phyloP scores from a whole-genome alignment of 2,797 vertebrate species.

The Coluber constrictor region DNA sequence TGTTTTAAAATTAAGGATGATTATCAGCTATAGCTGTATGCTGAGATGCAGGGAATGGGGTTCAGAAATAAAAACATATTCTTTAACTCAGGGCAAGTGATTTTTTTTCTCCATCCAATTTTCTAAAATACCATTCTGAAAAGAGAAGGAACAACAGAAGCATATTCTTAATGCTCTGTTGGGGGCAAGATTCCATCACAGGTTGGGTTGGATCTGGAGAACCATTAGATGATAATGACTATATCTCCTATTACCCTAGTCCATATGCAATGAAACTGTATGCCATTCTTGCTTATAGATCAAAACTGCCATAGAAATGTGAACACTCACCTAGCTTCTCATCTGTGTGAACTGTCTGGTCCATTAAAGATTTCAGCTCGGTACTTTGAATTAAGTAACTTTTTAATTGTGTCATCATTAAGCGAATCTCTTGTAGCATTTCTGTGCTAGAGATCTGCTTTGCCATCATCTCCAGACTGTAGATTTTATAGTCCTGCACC shows the following conservation, averaged over 20 bases:
- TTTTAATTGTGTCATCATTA: constrained; percentile 98
- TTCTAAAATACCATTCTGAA: not conserved
- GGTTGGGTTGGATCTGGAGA: not conserved
- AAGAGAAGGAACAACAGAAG: not conserved
- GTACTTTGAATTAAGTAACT: constrained; percentile 94
- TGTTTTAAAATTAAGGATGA: not conserved
- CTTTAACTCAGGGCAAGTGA: not conserved
- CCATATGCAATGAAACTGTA: not conserved
- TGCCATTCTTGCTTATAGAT: not conserved
- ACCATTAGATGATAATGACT: not conserved
- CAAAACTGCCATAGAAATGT: constrained; percentile 20
- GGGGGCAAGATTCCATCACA: not conserved
- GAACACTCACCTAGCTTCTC: constrained; percentile 85
- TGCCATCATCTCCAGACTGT: constrained; percentile 90
- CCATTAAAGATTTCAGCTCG: constrained; percentile 84
- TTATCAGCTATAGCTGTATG: too few relatives aligned
- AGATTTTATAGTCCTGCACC: constrained; percentile 87
- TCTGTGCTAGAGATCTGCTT: constrained; percentile 89
- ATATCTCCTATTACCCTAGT: not conserved
- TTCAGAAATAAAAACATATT: not conserved
- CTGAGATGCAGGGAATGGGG: not conserved
- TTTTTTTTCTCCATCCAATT: not conserved
- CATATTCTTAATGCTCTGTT: not conserved
- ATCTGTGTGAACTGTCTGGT: constrained; percentile 75
- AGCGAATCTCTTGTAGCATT: constrained; percentile 94